Base-by-base conservation (phyloP, 2,113 vertebrate genomes). In the Catharus fuscescens region DNA sequence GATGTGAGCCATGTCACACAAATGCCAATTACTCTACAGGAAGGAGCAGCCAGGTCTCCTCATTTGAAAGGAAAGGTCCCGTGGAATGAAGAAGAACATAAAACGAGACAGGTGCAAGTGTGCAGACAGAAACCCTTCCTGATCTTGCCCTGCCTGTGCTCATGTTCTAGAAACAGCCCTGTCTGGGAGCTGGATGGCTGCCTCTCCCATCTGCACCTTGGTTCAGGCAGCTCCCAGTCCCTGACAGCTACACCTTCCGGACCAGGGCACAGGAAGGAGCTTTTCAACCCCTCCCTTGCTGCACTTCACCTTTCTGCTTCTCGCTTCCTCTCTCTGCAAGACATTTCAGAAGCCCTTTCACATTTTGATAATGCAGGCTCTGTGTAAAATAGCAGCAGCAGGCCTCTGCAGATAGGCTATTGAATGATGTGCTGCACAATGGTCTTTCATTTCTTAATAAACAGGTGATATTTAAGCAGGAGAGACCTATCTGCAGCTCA, bases 241-340 rank as follows among this genome's bases (percentile, higher is more conserved):
- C 44, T 1, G 3, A 36, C 65, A 60, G 72, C 65, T 50, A 65
- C 47, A 73, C 66, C 40, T 66, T 77, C 70, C 1, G 0, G 62
- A 53, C 2, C 18, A 50, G 45, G 36, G 59, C 12, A 7, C 56
- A 54, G 74, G 70, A 93, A 94, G 32, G 38, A 86, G 70, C 76
- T 72, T 61, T 67, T 50, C 80, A 64, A 47, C 12, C 62, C 29
- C 38, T 26, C 29, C 32, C 53, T 29, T 6, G 5, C 60, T 40
- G 76, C 52, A 25, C 62, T 88, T 83, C 88, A 83, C 82, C 94
- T 90, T 91, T 81, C 90, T 88, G 70, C 65, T 81, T 72, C 65
- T 47, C 1, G 0, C 44, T 92, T 93, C 94, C 91, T 82, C 34
- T 23, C 64, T 32, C 24, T 16, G 18, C 9, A 6, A 74, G n/a